Evolutionary conservation across 2,113 vertebrate species (phyloP).

Genomic region (Crocuta crocuta): DNA sequence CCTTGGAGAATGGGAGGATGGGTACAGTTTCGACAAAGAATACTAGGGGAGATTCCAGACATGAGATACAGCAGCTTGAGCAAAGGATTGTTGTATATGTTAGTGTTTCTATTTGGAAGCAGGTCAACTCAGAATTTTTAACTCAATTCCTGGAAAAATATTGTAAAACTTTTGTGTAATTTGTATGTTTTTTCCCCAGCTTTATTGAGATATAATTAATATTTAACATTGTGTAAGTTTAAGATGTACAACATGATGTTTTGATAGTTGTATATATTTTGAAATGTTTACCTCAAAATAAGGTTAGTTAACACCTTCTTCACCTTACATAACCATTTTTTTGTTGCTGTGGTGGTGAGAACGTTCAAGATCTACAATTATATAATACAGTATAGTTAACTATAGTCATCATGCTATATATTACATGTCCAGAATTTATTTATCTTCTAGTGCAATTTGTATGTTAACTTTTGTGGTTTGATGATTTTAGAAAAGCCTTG

Average conservation of each 20-base stretch:
- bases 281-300: background rate
- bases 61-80: background rate
- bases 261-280: background rate
- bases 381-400: background rate
- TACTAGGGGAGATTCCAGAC: conserved; percentile 8
- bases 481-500: conserved; percentile 44
- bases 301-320: background rate
- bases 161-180: background rate
- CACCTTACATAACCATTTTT: background rate
- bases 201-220: background rate
- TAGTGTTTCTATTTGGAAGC: conserved; percentile 37
- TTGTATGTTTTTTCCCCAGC: background rate
- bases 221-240: background rate
- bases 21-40: background rate
- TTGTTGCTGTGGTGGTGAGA: background rate
- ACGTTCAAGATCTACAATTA: background rate
- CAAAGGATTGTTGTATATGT: conserved; percentile 32
- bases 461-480: conserved; percentile 32
- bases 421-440: conserved; percentile 9
- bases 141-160: conserved; percentile 1
- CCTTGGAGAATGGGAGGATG: background rate
- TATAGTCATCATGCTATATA: background rate
- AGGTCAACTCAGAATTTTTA: conserved; percentile 38
- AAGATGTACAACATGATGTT: background rate
- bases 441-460: background rate